Base-by-base conservation (phyloP, 2,797 vertebrate species). In the Bufotes viridis region DNA sequence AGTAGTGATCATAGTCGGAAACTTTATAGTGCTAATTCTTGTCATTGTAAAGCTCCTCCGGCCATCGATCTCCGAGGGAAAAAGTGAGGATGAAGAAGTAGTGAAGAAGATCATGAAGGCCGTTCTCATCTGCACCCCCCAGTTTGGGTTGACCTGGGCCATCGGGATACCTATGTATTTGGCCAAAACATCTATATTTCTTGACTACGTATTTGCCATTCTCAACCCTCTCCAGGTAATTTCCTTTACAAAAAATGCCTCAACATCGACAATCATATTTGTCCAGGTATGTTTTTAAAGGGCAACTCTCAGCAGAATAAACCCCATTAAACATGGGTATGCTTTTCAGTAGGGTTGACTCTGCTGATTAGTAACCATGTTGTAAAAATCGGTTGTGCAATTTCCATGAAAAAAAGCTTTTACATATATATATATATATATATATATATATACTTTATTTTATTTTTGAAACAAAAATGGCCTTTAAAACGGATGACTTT, bases 101-200 rank as follows among this genome's bases (percentile, higher is more conserved):
- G 9, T 87, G 15, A 87, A 87, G 49, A 87, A 81, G 55, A 22
- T 87, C 65, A 26, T 61, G 55, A 87, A 87, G 42, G 85, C 78
- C 5, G 34, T 87, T 51, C 55, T 87, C 15, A 82, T 82, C 24
- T 87, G 86, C 58, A 82, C 79, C 15, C 86, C 86, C 3, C 86
- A 87, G 55, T 87, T 87, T 67, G 86, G 86, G 7, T n/a, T 87
- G 69, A 87, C 86, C 11, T 87, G 86, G 86, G 86, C 86, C 20
- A 53, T 87, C 34, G 86, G 86, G 7, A 82, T 87, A 26, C 86
- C 86, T 11, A 22, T 87, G 67, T 51, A 75, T 18, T 18, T 42
- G 2, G 29, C 7, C 3, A 10, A 22, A 49, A 75, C 14, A 9
- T 29, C 42, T 17, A 8, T 76, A 34, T 34, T 76, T 75, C 22